These are phyloP conservation scores for Oplegnathus fasciatus DNA, from an alignment of 2,113 vertebrate genomes.

Conservation along the genomic window DNA sequence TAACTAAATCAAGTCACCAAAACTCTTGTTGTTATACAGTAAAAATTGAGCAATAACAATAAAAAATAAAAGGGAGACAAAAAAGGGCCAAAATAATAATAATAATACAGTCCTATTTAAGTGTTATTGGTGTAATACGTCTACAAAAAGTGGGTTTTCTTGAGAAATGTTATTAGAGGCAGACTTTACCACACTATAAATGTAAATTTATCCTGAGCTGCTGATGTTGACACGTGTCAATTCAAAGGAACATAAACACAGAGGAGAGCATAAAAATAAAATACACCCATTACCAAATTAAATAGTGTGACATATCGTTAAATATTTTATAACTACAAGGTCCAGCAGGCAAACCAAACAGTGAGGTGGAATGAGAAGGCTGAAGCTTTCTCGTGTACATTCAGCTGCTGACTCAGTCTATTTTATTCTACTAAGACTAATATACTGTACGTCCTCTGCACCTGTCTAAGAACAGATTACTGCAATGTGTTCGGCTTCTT, in stretches of 20 bases:
- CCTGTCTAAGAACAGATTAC: constrained; percentile 9
- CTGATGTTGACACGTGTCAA: not conserved
- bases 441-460: not conserved
- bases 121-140: not conserved
- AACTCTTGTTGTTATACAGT: not conserved
- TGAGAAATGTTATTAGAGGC: too few relatives aligned
- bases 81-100: not conserved
- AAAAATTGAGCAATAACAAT: not conserved
- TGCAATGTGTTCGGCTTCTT: constrained; percentile 28
- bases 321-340: not conserved
- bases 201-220: not conserved
- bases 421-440: constrained; percentile 1
- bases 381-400: not conserved
- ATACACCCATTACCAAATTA: not conserved
- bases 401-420: constrained; percentile 2
- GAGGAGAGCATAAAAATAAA: not conserved
- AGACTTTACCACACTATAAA: not conserved
- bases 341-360: not conserved
- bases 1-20: not conserved
- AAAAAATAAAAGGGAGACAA: not conserved
- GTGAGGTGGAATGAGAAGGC: constrained; percentile 40
- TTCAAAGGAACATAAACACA: not conserved
- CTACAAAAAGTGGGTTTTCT: not conserved
- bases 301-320: not conserved
- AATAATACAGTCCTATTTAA: not conserved